A percentile compares a stretch with the other conserved stretches of the same genome.
Conservation (phyloP, 2,888 invertebrate species). For the Drosophila acutilabella region DNA sequence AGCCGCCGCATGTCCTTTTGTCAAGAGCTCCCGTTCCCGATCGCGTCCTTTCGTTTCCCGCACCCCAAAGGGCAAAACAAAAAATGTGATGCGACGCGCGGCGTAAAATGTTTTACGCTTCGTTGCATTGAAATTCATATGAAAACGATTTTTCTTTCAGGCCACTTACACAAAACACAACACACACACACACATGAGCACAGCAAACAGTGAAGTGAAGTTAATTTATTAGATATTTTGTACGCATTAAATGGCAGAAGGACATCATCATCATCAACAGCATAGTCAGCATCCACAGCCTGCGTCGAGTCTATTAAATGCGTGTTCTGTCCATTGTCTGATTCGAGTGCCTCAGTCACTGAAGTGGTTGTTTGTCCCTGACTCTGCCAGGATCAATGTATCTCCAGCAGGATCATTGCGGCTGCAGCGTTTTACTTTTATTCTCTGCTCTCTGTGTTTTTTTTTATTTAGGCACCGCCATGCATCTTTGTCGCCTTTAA, state of each 20-base stretch:
- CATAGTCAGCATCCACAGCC: constrained; percentile 60
- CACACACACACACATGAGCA: constrained; percentile 37
- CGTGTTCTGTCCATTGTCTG: constrained; percentile 73
- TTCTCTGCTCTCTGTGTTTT: constrained; percentile 14
- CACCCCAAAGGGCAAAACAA: constrained; percentile 28
- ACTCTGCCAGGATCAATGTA: constrained; percentile 62
- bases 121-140: constrained; percentile 84
- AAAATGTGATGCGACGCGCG: constrained; percentile 47
- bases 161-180: constrained; percentile 78
- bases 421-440: constrained; percentile 50
- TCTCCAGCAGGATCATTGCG: constrained; percentile 42
- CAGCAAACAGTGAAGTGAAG: constrained; percentile 74
- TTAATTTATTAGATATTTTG: constrained; percentile 83
- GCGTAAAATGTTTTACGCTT: constrained; percentile 84
- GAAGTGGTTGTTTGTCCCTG: constrained; percentile 74
- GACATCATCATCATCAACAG: constrained; percentile 78
- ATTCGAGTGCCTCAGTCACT: constrained; percentile 62
- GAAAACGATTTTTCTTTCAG: constrained; percentile 81
- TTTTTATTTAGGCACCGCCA: constrained; percentile 33
- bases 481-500: constrained; percentile 80
- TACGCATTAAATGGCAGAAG: constrained; percentile 77
- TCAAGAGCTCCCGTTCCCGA: constrained; percentile 53
- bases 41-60: constrained; percentile 20
- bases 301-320: constrained; percentile 77
- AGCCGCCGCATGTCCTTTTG: constrained; percentile 79